Base-by-base conservation (phyloP, 1,140 invertebrate genomes). In the Neodiprion virginianus region DNA sequence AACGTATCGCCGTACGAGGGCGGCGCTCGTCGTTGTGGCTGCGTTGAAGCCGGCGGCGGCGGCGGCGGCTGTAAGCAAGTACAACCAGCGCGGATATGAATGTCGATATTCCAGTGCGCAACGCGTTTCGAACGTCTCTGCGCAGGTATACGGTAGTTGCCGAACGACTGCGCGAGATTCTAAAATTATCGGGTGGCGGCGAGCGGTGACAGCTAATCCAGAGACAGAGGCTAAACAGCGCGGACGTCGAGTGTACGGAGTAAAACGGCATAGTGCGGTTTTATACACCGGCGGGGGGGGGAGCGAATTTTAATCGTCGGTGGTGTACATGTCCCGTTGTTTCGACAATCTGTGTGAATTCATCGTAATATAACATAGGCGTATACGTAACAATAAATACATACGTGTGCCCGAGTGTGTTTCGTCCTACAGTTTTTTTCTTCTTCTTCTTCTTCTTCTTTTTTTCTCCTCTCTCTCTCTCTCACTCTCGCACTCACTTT, bases 41-140 rank as follows among this genome's bases (percentile, higher is more conserved):
- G 53, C 12, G 7, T 61, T 40, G 5, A 40, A 40, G 48, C 23
- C 21, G 17, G 14, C 61, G 47, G 67, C 67, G 67, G 10, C 67
- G 67, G 67, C 67, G 67, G 10, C 10, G 23, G 21, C 69, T 48
- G 28, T 40, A 40, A 5, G 28, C 5, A 40, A 5, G 53, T 61
- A 40, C 28, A 40, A 61, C n/a, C n/a, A 61, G 53, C 53, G 53
- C 8, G 11, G 53, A 61, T 61, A 61, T 61, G 79, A 70, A 80
- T 82, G 85, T 88, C 87, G 84, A 88, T 88, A 88, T 84, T 84
- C 76, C 79, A 82, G 82, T 87, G 86, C 87, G 87, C 87, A 79
- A 79, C 82, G 74, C 83, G 80, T 78, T 82, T 78, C 83, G 84
- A 85, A 86, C 85, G 85, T 78, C 83, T 79, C 84, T 79, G 78